A percentile compares a stretch with the other conserved stretches of the same genome.
These are phyloP conservation scores for Sphenodon punctatus DNA, from an alignment of 2,797 vertebrate species.

Conservation along the genomic window DNA sequence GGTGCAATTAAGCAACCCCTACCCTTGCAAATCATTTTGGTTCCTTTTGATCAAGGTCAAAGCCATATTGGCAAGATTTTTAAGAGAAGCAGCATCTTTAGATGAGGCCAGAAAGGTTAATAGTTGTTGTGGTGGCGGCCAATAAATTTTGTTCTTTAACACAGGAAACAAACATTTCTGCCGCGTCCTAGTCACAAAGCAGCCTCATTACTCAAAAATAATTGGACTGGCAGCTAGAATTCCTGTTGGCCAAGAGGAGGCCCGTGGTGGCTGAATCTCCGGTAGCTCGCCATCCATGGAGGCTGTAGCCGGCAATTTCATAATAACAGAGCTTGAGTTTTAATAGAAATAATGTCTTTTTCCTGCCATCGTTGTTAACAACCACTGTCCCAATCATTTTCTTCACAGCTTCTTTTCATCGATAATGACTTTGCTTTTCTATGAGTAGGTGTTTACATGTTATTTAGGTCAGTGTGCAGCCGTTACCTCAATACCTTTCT, in stretches of 20 bases:
- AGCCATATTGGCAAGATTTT: no score
- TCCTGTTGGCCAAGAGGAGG: neutral
- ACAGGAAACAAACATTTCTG: no score
- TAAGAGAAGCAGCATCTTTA: no score
- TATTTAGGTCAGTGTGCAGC: constrained; percentile 54
- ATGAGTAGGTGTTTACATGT: neutral
- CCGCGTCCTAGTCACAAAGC: rapidly evolving
- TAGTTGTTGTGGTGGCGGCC: no score
- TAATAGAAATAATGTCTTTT: neutral
- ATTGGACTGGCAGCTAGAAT: constrained; percentile 16
- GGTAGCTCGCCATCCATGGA: neutral
- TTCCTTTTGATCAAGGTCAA: no score
- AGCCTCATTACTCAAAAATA: rapidly evolving
- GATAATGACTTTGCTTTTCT: constrained; percentile 38
- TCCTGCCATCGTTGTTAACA: neutral
- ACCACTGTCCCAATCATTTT: constrained; percentile 22
- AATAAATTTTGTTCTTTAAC: no score
- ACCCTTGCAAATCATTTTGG: no score
- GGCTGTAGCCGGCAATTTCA: neutral
- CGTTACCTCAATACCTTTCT: neutral
- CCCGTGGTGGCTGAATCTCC: neutral
- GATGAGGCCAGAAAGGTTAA: no score
- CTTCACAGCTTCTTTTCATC: constrained; percentile 54
- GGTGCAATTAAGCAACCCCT: no score
- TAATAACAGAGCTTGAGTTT: constrained; percentile 16